A percentile compares a stretch with the other conserved stretches of the same genome.
phyloP scores from a whole-genome alignment of 2,888 invertebrate genomes.

The Carpatolechia fugitivella region DNA sequence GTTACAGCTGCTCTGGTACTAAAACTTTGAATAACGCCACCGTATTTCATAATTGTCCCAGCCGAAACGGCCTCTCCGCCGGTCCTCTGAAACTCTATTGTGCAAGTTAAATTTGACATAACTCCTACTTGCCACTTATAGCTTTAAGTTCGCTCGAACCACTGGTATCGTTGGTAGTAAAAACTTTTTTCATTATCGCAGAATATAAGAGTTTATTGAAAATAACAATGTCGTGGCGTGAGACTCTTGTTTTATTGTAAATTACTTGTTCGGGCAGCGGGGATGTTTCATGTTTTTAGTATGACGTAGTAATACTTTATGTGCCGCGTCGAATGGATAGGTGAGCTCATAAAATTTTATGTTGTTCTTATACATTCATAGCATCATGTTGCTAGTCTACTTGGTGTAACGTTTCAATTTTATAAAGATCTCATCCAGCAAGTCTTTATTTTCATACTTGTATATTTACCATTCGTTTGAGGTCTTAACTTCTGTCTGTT shows the following conservation, averaged over 20 bases:
- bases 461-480: no score
- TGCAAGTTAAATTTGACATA: slow-evolving; percentile 38
- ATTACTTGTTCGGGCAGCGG: slow-evolving; percentile 34
- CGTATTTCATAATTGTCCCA: slow-evolving; percentile 5
- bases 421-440: no score
- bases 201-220: slow-evolving; percentile 64
- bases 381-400: neutral
- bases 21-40: slow-evolving; percentile 3
- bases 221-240: slow-evolving; percentile 57
- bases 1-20: neutral
- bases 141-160: slow-evolving; percentile 31
- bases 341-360: neutral
- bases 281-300: neutral
- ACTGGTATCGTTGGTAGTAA: slow-evolving; percentile 60
- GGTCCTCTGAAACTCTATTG: slow-evolving; percentile 22
- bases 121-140: slow-evolving; percentile 38
- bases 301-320: neutral
- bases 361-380: neutral
- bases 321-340: neutral
- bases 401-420: neutral
- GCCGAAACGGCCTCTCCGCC: neutral
- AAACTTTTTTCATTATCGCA: slow-evolving; percentile 73
- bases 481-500: no score
- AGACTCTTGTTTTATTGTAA: slow-evolving; percentile 57
- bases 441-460: no score